Percentiles rank a stretch among this genome's conserved stretches.
Conservation (phyloP, 2,797 vertebrate genomes). For the Chlorospingus flavigularis region DNA sequence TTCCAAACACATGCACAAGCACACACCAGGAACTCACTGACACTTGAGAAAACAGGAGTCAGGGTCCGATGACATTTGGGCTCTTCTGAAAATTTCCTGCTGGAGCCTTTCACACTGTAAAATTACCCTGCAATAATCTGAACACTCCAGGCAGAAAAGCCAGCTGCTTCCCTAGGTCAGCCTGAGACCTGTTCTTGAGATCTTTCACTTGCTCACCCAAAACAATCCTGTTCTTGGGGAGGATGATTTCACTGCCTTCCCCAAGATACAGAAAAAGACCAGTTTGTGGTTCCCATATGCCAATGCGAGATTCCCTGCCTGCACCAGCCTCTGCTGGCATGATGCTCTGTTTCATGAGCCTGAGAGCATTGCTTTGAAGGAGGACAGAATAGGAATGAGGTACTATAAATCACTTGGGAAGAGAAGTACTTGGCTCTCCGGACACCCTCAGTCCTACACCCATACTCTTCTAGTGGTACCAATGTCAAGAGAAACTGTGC, state of each 20-base stretch:
- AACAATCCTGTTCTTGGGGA: neutral
- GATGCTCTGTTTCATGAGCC: neutral
- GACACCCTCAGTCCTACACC: neutral
- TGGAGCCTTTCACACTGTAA: neutral
- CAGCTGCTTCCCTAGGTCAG: conserved; percentile 2
- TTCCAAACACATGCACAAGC: neutral
- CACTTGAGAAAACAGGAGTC: conserved; percentile 20
- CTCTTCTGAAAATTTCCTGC: conserved; percentile 31
- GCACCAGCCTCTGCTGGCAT: neutral
- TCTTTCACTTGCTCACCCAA: neutral
- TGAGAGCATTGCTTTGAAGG: neutral
- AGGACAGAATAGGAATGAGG: neutral
- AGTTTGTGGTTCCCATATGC: neutral
- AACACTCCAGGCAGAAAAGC: neutral
- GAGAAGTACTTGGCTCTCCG: neutral
- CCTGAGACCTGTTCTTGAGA: neutral
- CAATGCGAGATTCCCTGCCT: neutral
- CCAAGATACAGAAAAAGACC: neutral
- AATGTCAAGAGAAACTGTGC: neutral
- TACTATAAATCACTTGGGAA: neutral
- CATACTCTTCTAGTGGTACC: neutral
- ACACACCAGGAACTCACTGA: neutral
- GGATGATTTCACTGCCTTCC: neutral
- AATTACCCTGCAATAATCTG: neutral
- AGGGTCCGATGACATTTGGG: conserved; percentile 18